These are phyloP conservation scores for Percopsis omiscomaycus DNA, from an alignment of 2,797 vertebrate genomes.

Conservation along the genomic window DNA sequence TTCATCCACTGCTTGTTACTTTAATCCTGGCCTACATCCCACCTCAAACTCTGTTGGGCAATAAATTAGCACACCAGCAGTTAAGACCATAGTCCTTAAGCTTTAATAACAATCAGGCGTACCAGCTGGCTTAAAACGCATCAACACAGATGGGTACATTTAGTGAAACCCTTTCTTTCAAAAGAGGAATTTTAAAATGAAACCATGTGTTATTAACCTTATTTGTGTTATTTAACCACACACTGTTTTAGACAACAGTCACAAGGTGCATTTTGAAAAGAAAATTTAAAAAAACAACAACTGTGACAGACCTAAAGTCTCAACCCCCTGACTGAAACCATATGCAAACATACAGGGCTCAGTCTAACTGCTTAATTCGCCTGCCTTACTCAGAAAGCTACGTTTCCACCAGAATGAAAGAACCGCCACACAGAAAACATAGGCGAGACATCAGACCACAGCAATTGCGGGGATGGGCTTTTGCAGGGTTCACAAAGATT, in stretches of 20 bases:
- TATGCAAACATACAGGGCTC: not conserved
- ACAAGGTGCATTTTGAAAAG: too few relatives aligned
- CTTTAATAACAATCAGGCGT: not conserved
- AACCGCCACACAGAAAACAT: conserved; percentile 2
- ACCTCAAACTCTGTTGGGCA: not conserved
- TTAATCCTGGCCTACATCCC: not conserved
- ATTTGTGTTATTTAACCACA: too few relatives aligned
- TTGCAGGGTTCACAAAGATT: conserved; percentile 8
- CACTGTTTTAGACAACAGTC: too few relatives aligned
- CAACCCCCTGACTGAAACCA: conserved; percentile 5
- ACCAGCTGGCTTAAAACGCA: not conserved
- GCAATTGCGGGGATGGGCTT: conserved; percentile 7
- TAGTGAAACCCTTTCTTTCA: not conserved
- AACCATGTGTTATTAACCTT: too few relatives aligned
- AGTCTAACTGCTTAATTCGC: conserved; percentile 1
- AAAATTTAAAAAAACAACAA: too few relatives aligned
- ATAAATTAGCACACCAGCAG: not conserved
- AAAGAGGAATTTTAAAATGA: too few relatives aligned
- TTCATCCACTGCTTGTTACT: not conserved
- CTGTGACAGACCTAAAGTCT: too few relatives aligned
- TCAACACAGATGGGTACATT: not conserved
- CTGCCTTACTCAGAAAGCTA: conserved; percentile 8
- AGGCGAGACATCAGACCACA: not conserved
- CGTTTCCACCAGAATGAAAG: not conserved
- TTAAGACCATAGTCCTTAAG: not conserved